Evolutionary conservation across 2,113 vertebrate species (phyloP).

Genomic region (Plecturocebus donacophilus): DNA sequence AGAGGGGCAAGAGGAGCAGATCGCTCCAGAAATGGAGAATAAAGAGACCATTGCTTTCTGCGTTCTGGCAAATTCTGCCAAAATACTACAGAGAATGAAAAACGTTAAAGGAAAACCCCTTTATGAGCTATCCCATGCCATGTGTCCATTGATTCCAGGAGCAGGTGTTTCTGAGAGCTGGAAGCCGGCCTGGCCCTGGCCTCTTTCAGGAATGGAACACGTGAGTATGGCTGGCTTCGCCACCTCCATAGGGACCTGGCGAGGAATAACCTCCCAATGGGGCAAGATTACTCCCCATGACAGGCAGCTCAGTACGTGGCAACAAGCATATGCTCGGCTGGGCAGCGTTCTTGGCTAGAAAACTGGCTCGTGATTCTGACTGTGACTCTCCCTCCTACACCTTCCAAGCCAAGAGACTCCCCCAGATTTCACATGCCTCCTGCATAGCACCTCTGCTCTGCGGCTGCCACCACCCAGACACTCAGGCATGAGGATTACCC

Average conservation of each 20-base stretch:
- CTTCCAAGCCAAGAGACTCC: not conserved
- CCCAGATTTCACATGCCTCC: accelerated
- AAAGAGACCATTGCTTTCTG: not conserved
- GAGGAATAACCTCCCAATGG: accelerated
- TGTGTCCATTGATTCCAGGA: not conserved
- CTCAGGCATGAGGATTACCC: not conserved
- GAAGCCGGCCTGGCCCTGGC: not conserved
- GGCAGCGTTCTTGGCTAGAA: not conserved
- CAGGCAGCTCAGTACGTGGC: not conserved
- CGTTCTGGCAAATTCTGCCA: not conserved
- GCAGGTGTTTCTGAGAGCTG: not conserved
- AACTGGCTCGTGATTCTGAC: not conserved
- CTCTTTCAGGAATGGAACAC: accelerated
- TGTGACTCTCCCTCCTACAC: not conserved
- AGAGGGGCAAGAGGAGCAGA: not conserved
- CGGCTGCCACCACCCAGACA: not conserved
- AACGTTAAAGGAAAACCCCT: not conserved
- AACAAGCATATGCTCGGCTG: accelerated
- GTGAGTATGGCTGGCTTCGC: not conserved
- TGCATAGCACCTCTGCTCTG: not conserved
- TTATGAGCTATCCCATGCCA: not conserved
- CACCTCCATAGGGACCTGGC: not conserved
- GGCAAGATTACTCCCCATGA: not conserved
- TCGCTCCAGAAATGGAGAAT: not conserved
- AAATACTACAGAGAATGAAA: not conserved